Conservation (phyloP, 2,888 invertebrate genomes). For the Melanotus villosus region DNA sequence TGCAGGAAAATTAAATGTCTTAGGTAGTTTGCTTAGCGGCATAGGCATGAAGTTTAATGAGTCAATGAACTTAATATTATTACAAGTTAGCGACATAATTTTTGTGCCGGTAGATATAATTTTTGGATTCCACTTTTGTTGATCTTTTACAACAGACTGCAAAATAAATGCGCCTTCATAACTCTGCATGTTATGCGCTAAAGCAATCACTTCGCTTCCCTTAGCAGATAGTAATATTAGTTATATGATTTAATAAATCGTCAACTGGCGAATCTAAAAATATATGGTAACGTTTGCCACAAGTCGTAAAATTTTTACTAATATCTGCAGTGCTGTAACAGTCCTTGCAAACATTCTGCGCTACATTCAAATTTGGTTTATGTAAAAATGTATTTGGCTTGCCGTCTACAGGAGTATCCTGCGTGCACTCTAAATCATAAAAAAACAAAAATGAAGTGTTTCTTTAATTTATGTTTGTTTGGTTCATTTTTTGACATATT, state of each 20-base stretch:
- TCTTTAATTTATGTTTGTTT: too few relatives aligned
- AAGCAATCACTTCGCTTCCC: background rate
- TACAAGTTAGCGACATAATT: constrained; percentile 6
- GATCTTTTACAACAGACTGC: background rate
- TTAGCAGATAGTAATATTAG: background rate
- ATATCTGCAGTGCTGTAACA: background rate
- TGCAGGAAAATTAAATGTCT: constrained; percentile 33
- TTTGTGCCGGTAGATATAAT: constrained; percentile 15
- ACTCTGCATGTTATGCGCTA: constrained; percentile 17
- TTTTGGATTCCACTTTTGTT: background rate
- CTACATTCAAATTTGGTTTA: background rate
- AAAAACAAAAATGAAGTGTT: too few relatives aligned
- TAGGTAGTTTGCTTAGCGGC: constrained; percentile 24
- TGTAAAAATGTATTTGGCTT: background rate
- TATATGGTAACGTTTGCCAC: background rate
- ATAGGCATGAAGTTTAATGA: constrained; percentile 38
- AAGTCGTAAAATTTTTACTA: background rate
- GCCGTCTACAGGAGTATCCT: background rate
- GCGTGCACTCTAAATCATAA: constrained; percentile 14
- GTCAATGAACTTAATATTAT: constrained; percentile 15
- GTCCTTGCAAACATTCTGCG: background rate
- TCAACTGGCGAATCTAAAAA: background rate
- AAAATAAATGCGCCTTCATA: constrained; percentile 12
- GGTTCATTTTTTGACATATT: background rate
- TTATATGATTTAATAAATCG: background rate